Percentiles rank a stretch among this genome's conserved stretches.
Conservation (phyloP, 2,113 vertebrate species). For the Syrmaticus mikado region DNA sequence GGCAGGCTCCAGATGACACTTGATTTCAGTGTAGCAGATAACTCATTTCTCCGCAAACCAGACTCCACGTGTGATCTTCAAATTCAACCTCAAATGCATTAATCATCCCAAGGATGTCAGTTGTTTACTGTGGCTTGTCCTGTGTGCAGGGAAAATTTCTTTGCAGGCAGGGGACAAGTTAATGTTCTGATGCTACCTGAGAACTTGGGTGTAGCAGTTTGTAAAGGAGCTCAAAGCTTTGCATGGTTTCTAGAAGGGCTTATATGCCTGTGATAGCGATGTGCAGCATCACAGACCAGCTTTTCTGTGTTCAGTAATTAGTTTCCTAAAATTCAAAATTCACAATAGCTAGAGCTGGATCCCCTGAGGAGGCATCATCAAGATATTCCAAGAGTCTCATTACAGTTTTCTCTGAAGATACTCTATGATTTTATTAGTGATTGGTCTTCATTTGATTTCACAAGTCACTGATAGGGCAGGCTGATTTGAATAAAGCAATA, state of each 20-base stretch:
- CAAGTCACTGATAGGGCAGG: not conserved
- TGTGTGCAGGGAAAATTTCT: not conserved
- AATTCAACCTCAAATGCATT: fast-evolving
- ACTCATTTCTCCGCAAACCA: not conserved
- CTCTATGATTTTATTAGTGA: not conserved
- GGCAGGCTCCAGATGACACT: not conserved
- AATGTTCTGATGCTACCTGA: not conserved
- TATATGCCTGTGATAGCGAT: not conserved
- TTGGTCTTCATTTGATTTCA: conserved; percentile 30
- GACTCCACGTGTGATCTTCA: not conserved
- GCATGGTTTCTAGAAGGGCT: not conserved
- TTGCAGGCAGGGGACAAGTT: not conserved
- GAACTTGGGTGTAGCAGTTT: not conserved
- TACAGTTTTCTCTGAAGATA: not conserved
- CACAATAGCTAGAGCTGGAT: not conserved
- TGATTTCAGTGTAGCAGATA: not conserved
- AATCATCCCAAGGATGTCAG: not conserved
- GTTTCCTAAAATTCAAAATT: not conserved
- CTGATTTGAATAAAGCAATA: not conserved
- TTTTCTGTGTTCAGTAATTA: not conserved
- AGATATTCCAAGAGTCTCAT: not conserved
- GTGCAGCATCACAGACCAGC: not conserved
- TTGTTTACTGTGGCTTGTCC: not conserved
- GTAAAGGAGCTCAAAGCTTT: not conserved
- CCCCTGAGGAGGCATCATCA: not conserved